A percentile compares a stretch with the other conserved stretches of the same genome.
Evolutionary conservation across 1,140 invertebrate species (phyloP).

Genomic region (Acromyrmex echinatior): DNA sequence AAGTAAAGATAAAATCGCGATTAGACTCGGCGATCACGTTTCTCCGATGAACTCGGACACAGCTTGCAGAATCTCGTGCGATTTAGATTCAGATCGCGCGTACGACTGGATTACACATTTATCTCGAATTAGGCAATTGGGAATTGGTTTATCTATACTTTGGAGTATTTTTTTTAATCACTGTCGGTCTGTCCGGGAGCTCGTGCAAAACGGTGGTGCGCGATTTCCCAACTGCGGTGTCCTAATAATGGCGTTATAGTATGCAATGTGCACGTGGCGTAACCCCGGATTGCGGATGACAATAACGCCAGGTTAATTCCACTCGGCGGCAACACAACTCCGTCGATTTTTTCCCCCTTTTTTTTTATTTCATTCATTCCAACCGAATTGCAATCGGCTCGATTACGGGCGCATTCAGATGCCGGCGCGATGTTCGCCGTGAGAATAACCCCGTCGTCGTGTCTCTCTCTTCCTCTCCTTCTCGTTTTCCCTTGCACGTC

Average conservation of each 20-base stretch:
- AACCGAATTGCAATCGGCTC: slow-evolving; percentile 64
- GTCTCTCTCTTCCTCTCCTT: slow-evolving; percentile 2
- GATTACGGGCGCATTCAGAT: slow-evolving; percentile 61
- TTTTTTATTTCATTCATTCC: slow-evolving; percentile 46
- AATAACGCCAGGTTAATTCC: slow-evolving; percentile 59
- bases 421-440: slow-evolving; percentile 63
- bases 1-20: slow-evolving; percentile 18
- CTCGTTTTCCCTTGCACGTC: slow-evolving; percentile 34
- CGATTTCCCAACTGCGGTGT: slow-evolving; percentile 46
- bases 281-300: slow-evolving; percentile 52
- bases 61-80: not conserved
- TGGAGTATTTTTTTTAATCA: slow-evolving; percentile 53
- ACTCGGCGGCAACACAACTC: slow-evolving; percentile 16
- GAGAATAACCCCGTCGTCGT: slow-evolving; percentile 52
- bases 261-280: slow-evolving; percentile 17
- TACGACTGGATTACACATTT: slow-evolving; percentile 25
- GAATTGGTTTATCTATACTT: slow-evolving; percentile 31
- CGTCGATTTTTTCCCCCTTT: not conserved
- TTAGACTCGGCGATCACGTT: slow-evolving; percentile 36
- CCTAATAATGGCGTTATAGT: slow-evolving; percentile 52
- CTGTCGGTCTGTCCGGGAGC: not conserved
- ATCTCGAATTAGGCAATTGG: slow-evolving; percentile 29
- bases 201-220: not conserved
- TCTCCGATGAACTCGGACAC: slow-evolving; percentile 6
- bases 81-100: slow-evolving; percentile 58